Evolutionary conservation across 2,888 invertebrate species (phyloP).

Genomic region (Eupithecia tripunctaria): DNA sequence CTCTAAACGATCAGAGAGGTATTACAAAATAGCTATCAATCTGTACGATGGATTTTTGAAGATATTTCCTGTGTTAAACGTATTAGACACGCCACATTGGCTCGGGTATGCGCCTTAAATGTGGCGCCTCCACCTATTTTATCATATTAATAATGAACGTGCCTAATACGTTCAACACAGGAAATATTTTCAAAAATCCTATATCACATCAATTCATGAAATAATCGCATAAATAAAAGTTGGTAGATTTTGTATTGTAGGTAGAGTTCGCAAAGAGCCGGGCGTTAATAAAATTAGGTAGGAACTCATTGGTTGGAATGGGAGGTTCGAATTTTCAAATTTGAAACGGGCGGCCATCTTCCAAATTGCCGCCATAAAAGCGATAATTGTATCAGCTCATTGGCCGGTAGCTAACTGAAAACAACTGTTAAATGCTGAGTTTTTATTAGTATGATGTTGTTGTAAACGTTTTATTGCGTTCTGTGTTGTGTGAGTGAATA

Average conservation of each 20-base stretch:
- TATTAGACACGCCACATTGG: no score
- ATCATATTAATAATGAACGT: no score
- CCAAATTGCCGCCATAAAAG: constrained; percentile 77
- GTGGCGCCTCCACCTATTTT: no score
- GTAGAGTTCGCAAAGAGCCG: constrained; percentile 35
- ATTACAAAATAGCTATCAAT: no score
- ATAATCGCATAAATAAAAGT: neutral
- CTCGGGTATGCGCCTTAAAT: no score
- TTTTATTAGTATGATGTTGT: constrained; percentile 36
- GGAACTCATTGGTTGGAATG: constrained; percentile 74
- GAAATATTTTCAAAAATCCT: no score
- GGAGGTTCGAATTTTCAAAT: constrained; percentile 72
- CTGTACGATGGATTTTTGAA: no score
- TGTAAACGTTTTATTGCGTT: constrained; percentile 42
- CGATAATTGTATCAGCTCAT: constrained; percentile 78
- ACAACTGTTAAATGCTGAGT: constrained; percentile 60
- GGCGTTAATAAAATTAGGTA: constrained; percentile 72
- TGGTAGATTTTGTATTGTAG: constrained; percentile 2
- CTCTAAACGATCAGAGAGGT: no score
- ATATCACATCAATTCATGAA: neutral
- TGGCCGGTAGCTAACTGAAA: constrained; percentile 78
- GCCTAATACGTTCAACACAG: no score
- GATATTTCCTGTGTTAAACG: no score
- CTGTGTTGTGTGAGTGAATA: constrained; percentile 14
- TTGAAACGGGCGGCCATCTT: constrained; percentile 75